phyloP scores from a whole-genome alignment of 2,797 vertebrate genomes.

The Notolabrus celidotus region DNA sequence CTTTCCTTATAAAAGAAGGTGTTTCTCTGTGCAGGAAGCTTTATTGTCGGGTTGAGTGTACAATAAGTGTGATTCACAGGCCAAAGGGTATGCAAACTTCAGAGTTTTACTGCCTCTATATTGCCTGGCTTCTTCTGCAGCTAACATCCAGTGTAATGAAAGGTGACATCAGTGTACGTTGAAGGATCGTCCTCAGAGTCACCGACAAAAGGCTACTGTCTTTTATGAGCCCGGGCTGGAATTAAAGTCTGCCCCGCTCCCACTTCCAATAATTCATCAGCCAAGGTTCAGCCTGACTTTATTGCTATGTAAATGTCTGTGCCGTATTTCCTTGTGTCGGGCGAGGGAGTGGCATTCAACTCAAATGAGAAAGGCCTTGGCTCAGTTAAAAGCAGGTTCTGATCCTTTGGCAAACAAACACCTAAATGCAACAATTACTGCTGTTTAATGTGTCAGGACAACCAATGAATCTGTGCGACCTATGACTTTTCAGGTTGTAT shows the following conservation, averaged over 20 bases:
- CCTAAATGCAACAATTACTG: constrained; percentile 31
- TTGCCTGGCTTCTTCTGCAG: constrained; percentile 20
- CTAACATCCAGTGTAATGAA: constrained; percentile 47
- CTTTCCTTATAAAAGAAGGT: constrained; percentile 18
- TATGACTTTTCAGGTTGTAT: neutral
- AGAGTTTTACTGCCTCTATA: constrained; percentile 29
- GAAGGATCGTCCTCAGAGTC: constrained; percentile 54
- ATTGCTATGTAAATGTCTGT: constrained; percentile 77
- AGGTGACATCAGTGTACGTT: constrained; percentile 44
- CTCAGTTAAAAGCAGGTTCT: constrained; percentile 49
- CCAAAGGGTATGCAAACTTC: constrained; percentile 37
- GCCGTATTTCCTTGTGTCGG: constrained; percentile 61
- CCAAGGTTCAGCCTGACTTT: constrained; percentile 66
- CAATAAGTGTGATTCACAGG: constrained; percentile 25
- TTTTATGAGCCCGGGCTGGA: constrained; percentile 65
- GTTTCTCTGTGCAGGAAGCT: constrained; percentile 17
- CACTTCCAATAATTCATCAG: constrained; percentile 63
- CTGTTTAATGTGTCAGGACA: constrained; percentile 17
- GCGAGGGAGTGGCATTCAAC: constrained; percentile 47
- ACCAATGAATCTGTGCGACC: constrained; percentile 22
- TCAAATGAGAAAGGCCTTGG: constrained; percentile 39
- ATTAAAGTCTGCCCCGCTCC: constrained; percentile 64
- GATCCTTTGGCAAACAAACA: constrained; percentile 61
- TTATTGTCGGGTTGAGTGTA: constrained; percentile 20
- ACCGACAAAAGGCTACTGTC: constrained; percentile 60